phyloP scores from a whole-genome alignment of 2,797 vertebrate genomes.

The Enteromius thamalakanensis region DNA sequence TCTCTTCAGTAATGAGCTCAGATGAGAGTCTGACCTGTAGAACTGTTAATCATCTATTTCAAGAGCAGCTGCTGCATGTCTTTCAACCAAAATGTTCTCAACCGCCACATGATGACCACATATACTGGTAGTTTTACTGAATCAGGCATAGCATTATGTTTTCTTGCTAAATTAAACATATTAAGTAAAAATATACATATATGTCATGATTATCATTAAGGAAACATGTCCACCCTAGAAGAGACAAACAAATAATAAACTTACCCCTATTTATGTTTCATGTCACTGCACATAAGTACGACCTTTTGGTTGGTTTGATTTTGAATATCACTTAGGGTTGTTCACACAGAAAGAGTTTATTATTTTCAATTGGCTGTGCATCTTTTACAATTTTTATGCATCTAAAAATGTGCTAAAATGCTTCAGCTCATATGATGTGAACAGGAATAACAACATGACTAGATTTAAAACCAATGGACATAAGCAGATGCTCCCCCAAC shows the following conservation, averaged over 20 bases:
- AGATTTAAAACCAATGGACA: constrained; percentile 1
- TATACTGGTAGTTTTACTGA: not conserved
- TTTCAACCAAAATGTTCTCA: constrained; percentile 6
- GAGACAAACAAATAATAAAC: too few relatives aligned
- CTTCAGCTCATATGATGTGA: not conserved
- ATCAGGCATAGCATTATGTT: not conserved
- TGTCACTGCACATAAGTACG: too few relatives aligned
- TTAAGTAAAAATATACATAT: not conserved
- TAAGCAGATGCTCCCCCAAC: not conserved
- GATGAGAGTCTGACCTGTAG: constrained; percentile 30
- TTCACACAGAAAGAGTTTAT: too few relatives aligned
- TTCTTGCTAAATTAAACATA: not conserved
- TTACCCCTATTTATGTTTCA: too few relatives aligned
- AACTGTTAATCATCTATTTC: constrained; percentile 36
- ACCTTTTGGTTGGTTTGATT: too few relatives aligned
- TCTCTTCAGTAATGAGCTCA: constrained; percentile 28
- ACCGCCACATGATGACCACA: not conserved
- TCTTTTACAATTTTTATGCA: too few relatives aligned
- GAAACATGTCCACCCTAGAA: not conserved
- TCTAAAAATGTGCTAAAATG: too few relatives aligned
- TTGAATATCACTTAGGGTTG: too few relatives aligned
- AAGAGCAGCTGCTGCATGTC: constrained; percentile 29
- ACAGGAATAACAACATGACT: not conserved
- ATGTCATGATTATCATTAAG: not conserved
- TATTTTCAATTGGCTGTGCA: too few relatives aligned